Evolutionary conservation across 2,888 invertebrate species (phyloP).

Genomic region (Ophraella communa): DNA sequence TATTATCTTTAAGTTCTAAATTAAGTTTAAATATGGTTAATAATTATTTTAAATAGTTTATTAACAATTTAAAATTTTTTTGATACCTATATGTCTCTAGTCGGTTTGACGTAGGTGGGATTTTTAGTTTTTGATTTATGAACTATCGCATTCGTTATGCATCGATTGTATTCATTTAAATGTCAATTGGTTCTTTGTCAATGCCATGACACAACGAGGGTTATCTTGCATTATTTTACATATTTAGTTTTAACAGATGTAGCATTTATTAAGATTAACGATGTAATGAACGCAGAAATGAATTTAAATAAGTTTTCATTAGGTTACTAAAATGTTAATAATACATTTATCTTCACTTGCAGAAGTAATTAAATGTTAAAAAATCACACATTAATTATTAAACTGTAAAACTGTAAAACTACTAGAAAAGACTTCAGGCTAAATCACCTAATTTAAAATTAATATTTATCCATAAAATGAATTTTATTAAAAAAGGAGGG

Average conservation of each 20-base stretch:
- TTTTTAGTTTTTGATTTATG: constrained; percentile 5
- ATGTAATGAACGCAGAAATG: background rate
- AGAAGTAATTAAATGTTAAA: too few relatives aligned
- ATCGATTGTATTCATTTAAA: constrained; percentile 23
- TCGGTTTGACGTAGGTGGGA: constrained; percentile 1
- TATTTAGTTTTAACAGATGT: background rate
- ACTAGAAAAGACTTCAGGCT: too few relatives aligned
- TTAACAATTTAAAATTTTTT: background rate
- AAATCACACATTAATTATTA: too few relatives aligned
- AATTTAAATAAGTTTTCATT: background rate
- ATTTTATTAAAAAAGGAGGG: too few relatives aligned
- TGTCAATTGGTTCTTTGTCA: constrained; percentile 23
- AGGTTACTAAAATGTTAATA: background rate
- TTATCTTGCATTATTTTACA: constrained; percentile 7
- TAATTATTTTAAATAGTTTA: too few relatives aligned
- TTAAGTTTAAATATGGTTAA: too few relatives aligned
- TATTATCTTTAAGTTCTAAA: too few relatives aligned
- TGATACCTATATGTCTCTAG: background rate
- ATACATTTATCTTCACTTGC: background rate
- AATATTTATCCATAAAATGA: too few relatives aligned
- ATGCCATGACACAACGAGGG: constrained; percentile 1
- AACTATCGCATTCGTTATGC: constrained; percentile 2
- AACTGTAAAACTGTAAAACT: too few relatives aligned
- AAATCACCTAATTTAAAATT: too few relatives aligned
- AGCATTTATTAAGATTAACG: background rate